Evolutionary conservation across 2,113 vertebrate species (phyloP), one percentile per base, ranked within the genome.

Genomic region (Trogon surrucura): DNA sequence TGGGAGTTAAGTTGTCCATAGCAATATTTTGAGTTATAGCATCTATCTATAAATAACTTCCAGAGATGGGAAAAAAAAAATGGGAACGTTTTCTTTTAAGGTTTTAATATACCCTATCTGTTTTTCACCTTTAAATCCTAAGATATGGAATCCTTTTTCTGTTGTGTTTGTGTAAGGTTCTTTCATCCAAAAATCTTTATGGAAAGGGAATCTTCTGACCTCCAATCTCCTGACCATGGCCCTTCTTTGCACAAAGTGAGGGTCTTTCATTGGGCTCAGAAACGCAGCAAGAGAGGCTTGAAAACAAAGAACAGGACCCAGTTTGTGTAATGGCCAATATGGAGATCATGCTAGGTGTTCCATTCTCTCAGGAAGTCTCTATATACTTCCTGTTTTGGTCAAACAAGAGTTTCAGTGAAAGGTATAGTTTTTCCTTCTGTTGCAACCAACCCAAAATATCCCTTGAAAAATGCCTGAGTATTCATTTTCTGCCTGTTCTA

Each of bases 271-370:
- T 44, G 2, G 30, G 17, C n/a, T 70, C 20, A 30, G 57, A 85
- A 70, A 48, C 12, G 9, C 23, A 65, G 14, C 0, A 1, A 36
- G 36, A 10, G 7, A 54, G 8, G 10, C 3, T 27, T 34, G 41
- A 80, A 38, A 91, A 45, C 11, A 34, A 7, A 57, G 9, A 61
- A 36, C 41, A 84, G 2, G 13, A 60, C 4, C 2, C 15, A 36
- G 10, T 30, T 51, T 20, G 23, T 0, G 0, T 12, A 22, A 27
- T 65, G 34, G 11, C 2, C 34, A 44, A 4, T 0, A 1, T 17
- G 6, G 13, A 72, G 34, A 4, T 51, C 5, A 12, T 47, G 67
- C 11, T 67, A 51, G 5, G 2, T 21, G 3, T 7, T 66, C 4
- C 11, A 64, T 8, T 5, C 17, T 64, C 3, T 13, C 8, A 72